Evolutionary conservation across 1,140 invertebrate species (phyloP), one percentile per base, ranked within the genome.

Genomic region (Theocolax elegans): DNA sequence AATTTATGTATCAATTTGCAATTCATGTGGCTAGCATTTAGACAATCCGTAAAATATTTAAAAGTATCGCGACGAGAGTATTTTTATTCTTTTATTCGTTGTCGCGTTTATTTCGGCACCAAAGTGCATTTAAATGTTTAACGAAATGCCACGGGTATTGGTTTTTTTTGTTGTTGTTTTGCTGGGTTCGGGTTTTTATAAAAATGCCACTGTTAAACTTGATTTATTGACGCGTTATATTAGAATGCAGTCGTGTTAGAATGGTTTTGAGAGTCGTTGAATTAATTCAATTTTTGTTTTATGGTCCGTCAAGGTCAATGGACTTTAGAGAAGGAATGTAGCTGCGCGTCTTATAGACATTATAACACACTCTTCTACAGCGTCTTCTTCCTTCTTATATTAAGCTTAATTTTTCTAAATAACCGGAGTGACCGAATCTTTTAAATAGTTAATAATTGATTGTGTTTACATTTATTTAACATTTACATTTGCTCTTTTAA

Each of bases 271-370:
- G 17, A 38, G 19, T 27, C 51, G 27, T 46, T 31, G 51, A 49
- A 38, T 49, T 38, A 48, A 67, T 67, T 59, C 17, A 35, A 67
- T 59, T 67, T 67, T 59, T 17, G 31, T 49, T 49, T 53, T 38
- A 38, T 19, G 29, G 29, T 12, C 17, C n/a, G 42, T 23, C 65
- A 67, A 67, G 65, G 54, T 67, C 54, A 67, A 59, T 38, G 54
- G 54, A 67, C 65, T 67, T 48, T 31, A 23, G 23, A 53, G 49
- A 23, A 21, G 54, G 64, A 53, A 54, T 64, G 46, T 35, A 42
- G 31, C 29, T 17, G 38, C 54, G 40, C 59, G 15, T 46, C 42
- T 17, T 46, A 56, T 56, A 25, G 8, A 62, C 7, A 64, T 12
- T 29, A n/a, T 2, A 21, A 19, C 19, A 7, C 23, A n/a, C 23